Evolutionary conservation across 2,888 invertebrate genomes (phyloP).

Genomic region (Limnephilus rhombicus): DNA sequence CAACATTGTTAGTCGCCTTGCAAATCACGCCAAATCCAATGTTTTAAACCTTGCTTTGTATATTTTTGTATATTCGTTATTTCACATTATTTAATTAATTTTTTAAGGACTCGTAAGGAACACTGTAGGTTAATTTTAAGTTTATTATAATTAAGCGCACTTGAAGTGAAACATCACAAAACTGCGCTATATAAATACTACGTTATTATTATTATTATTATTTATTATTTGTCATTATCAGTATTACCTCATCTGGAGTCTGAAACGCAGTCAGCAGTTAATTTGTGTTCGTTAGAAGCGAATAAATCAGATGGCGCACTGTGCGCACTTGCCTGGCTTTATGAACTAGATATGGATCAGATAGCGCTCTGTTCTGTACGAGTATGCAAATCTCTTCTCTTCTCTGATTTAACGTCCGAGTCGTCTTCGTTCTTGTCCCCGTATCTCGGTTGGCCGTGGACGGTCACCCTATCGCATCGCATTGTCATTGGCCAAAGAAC

Average conservation of each 20-base stretch:
- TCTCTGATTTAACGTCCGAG: neutral
- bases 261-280: neutral
- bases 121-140: no score
- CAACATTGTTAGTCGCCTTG: neutral
- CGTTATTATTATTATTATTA: no score
- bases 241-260: neutral
- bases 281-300: neutral
- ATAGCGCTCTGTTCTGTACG: neutral
- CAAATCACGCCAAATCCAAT: neutral
- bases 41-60: neutral
- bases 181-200: no score
- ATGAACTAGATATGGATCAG: neutral
- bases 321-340: neutral
- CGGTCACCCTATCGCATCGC: neutral
- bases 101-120: no score
- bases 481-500: neutral
- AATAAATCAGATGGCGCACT: neutral
- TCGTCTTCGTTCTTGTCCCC: neutral
- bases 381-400: slow-evolving; percentile 1
- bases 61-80: no score
- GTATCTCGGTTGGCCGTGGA: neutral
- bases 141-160: no score
- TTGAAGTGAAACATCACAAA: no score
- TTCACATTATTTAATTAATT: no score
- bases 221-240: neutral